A percentile compares a stretch with the other conserved stretches of the same genome.
phyloP scores from a whole-genome alignment of 2,888 invertebrate species.

The Tachystola acroxantha region DNA sequence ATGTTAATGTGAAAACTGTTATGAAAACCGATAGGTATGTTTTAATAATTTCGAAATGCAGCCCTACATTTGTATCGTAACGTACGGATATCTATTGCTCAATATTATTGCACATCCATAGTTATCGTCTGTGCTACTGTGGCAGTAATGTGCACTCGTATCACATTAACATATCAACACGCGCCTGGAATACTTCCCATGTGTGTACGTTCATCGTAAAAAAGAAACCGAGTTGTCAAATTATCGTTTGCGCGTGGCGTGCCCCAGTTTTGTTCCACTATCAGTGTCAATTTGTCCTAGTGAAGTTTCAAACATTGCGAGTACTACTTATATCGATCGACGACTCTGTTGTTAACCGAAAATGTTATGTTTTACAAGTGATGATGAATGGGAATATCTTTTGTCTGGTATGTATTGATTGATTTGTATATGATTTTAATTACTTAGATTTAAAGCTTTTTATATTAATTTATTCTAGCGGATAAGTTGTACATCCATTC shows the following conservation, averaged over 20 bases:
- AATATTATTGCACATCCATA: conserved; percentile 28
- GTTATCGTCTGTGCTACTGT: conserved; percentile 27
- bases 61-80: conserved; percentile 24
- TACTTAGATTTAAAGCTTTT: too few species aligned
- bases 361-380: conserved; percentile 10
- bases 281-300: conserved; percentile 40
- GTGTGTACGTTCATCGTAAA: conserved; percentile 15
- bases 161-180: conserved; percentile 22
- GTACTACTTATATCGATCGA: conserved; percentile 13
- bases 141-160: conserved; percentile 5
- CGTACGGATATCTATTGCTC: conserved; percentile 30
- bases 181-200: conserved; percentile 10
- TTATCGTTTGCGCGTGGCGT: conserved; percentile 36
- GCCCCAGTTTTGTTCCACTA: conserved; percentile 37
- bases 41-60: conserved; percentile 21
- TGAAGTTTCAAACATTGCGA: conserved; percentile 23
- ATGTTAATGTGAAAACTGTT: conserved; percentile 11
- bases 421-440: background rate
- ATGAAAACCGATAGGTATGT: conserved; percentile 7
- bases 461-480: too few species aligned
- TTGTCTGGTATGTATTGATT: conserved; percentile 13
- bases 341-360: conserved; percentile 11
- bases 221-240: conserved; percentile 31
- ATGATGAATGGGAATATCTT: conserved; percentile 16
- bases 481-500: too few species aligned